Evolutionary conservation across 2,888 invertebrate genomes (phyloP).

Genomic region (Halictus quadricinctus): DNA sequence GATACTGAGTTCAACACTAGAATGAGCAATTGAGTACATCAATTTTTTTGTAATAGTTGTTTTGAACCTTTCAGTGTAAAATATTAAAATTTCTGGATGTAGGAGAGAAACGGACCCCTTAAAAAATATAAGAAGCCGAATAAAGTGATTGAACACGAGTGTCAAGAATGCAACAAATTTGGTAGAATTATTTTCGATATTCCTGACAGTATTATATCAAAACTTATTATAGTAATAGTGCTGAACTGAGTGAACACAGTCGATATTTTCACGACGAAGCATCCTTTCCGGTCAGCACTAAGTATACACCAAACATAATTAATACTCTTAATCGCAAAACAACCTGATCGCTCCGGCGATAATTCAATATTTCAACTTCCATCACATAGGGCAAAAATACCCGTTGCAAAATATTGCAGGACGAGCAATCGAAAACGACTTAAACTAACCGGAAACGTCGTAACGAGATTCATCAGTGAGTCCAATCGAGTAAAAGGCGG

Average conservation of each 20-base stretch:
- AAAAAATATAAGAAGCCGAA: too few species aligned
- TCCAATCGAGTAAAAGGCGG: slow-evolving; percentile 73
- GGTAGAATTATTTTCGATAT: not conserved
- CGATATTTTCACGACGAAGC: not conserved
- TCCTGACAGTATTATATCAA: not conserved
- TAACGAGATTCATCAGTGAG: slow-evolving; percentile 72
- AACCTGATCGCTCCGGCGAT: not conserved
- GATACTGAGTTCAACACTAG: not conserved
- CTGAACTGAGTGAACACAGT: too few species aligned
- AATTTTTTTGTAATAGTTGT: too few species aligned
- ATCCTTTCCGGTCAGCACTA: not conserved
- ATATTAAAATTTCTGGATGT: not conserved
- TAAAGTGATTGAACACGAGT: not conserved
- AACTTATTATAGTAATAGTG: too few species aligned
- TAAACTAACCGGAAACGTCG: slow-evolving; percentile 11
- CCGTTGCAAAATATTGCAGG: not conserved
- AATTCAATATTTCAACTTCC: not conserved
- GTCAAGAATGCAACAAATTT: too few species aligned
- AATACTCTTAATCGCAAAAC: not conserved
- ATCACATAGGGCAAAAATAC: not conserved
- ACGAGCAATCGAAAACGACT: not conserved
- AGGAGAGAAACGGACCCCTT: not conserved
- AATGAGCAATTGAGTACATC: not conserved
- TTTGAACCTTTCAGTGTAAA: not conserved
- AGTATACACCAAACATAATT: not conserved